Percentiles rank a stretch among this genome's conserved stretches.
Evolutionary conservation across 1,140 invertebrate species (phyloP).

Genomic region (Odontomachus brunneus): DNA sequence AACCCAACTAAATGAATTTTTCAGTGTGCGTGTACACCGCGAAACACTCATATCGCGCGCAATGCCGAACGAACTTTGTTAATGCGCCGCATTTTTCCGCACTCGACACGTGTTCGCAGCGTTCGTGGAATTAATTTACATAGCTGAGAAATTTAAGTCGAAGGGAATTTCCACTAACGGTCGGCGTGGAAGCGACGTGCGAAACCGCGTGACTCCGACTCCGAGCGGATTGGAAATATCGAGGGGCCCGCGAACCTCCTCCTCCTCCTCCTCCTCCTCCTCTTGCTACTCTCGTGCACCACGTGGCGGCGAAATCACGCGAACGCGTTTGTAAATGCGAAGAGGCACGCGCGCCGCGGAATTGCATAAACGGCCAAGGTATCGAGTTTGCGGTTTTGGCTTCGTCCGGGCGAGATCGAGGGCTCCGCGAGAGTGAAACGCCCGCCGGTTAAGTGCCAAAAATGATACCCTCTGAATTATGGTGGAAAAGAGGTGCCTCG

Average conservation of each 20-base stretch:
- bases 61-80: constrained; percentile 45
- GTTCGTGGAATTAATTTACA: constrained; percentile 43
- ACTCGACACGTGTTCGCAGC: background rate
- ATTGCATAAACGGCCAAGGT: constrained; percentile 17
- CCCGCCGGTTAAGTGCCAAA: background rate
- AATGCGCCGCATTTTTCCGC: constrained; percentile 28
- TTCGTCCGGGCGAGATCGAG: background rate
- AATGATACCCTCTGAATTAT: background rate
- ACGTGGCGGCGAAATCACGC: constrained; percentile 25
- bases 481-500: background rate
- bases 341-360: background rate
- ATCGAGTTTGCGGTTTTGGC: background rate
- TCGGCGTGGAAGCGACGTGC: no score
- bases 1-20: no score
- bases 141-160: constrained; percentile 23
- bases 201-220: no score
- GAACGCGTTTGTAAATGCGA: constrained; percentile 8
- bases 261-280: no score
- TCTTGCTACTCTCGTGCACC: background rate
- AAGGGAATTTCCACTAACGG: background rate
- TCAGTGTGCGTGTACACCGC: no score
- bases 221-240: constrained; percentile 25
- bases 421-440: no score
- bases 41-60: background rate
- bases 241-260: background rate